phyloP scores from a whole-genome alignment of 2,888 invertebrate genomes.

The Machimus atricapillus region DNA sequence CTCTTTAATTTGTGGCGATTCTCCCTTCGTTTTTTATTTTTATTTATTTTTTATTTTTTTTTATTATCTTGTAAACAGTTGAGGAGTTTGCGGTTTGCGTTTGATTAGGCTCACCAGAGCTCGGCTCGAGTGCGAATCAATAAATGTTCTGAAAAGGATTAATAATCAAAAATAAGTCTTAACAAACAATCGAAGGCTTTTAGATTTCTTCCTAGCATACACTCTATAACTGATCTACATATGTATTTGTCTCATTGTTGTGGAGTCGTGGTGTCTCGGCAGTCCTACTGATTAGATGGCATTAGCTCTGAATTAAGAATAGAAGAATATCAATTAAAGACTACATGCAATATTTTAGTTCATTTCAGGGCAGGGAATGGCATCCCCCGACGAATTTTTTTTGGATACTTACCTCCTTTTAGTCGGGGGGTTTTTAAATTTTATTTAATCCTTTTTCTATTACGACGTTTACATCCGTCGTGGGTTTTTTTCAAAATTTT shows the following conservation, averaged over 20 bases:
- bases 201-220: background rate
- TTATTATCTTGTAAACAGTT: background rate
- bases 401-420: no score
- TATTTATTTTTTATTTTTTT: background rate
- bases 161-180: background rate
- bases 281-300: background rate
- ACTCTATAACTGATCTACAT: background rate
- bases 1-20: background rate
- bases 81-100: background rate
- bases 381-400: no score
- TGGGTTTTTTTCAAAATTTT: no score
- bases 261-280: no score
- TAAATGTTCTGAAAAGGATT: background rate
- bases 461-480: no score
- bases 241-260: background rate
- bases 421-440: no score
- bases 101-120: background rate
- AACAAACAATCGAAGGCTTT: background rate
- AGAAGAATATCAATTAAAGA: no score
- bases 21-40: background rate
- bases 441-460: no score
- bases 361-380: no score
- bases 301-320: no score
- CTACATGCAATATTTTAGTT: no score
- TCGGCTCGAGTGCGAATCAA: background rate